Conservation (phyloP, 2,888 invertebrate genomes). For the Lithosia quadra region DNA sequence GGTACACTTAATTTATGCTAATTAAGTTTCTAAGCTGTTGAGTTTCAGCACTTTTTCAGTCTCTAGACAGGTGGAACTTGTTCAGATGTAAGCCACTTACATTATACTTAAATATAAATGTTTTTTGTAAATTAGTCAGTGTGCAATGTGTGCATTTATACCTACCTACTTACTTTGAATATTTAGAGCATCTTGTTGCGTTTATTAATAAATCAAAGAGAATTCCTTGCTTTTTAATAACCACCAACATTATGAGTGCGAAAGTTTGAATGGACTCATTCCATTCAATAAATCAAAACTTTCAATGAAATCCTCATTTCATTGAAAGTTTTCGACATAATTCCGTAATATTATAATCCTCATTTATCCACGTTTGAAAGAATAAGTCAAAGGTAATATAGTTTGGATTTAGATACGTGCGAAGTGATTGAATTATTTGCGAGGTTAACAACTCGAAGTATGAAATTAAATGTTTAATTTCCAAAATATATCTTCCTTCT, state of each 20-base stretch:
- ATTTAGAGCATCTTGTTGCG: too few species aligned
- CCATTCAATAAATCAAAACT: too few species aligned
- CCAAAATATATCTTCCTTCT: background rate
- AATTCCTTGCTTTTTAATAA: too few species aligned
- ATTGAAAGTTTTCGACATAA: too few species aligned
- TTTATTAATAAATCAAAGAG: too few species aligned
- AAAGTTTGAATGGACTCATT: too few species aligned
- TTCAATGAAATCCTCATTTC: too few species aligned
- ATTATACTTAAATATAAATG: constrained; percentile 27
- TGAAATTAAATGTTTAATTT: background rate
- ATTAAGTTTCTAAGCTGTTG: constrained; percentile 31
- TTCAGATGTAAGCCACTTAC: constrained; percentile 21
- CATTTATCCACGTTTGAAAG: constrained; percentile 10
- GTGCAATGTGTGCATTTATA: too few species aligned
- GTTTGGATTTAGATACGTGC: constrained; percentile 10
- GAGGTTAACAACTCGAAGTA: too few species aligned
- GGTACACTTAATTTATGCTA: constrained; percentile 14
- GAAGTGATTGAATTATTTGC: background rate
- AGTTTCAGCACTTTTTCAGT: constrained; percentile 34
- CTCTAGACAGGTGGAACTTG: constrained; percentile 22
- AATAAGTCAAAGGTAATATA: constrained; percentile 18
- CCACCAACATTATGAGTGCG: too few species aligned
- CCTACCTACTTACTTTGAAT: too few species aligned
- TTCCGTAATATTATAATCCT: constrained; percentile 22
- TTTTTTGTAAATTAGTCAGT: too few species aligned